Conservation (phyloP, 2,888 invertebrate genomes). For the Oxytorus armatus region DNA sequence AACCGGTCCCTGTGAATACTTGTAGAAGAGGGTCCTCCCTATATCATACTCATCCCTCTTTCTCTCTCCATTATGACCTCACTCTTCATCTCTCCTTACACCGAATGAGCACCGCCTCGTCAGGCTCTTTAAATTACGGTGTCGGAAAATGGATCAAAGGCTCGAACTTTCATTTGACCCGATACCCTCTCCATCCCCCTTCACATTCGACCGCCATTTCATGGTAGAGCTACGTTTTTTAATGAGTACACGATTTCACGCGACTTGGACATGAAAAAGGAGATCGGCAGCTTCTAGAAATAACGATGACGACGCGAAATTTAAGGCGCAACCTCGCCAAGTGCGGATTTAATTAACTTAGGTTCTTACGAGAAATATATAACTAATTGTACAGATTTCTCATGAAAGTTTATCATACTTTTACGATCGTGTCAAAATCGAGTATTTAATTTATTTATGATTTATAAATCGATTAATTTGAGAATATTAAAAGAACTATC, state of each 20-base stretch:
- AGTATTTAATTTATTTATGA: too few relatives aligned
- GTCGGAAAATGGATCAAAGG: conserved; percentile 71
- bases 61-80: neutral
- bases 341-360: neutral
- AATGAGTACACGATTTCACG: conserved; percentile 59
- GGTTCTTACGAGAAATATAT: conserved; percentile 1
- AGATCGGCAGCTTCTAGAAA: conserved; percentile 16
- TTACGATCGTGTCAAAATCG: too few relatives aligned
- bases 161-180: conserved; percentile 54
- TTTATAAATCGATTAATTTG: too few relatives aligned
- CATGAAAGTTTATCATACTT: neutral
- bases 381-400: neutral
- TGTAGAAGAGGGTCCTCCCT: neutral
- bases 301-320: neutral
- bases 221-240: conserved; percentile 68
- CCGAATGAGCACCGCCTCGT: conserved; percentile 36
- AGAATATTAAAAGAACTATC: too few relatives aligned
- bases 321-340: neutral
- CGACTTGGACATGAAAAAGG: neutral
- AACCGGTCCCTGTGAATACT: neutral
- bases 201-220: conserved; percentile 55
- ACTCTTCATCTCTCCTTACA: conserved; percentile 16
- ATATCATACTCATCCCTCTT: neutral
- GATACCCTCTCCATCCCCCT: conserved; percentile 12
- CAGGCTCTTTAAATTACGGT: conserved; percentile 67